Evolutionary conservation across 2,797 vertebrate genomes (phyloP).

Genomic region (Sebastes kiyomatsui): DNA sequence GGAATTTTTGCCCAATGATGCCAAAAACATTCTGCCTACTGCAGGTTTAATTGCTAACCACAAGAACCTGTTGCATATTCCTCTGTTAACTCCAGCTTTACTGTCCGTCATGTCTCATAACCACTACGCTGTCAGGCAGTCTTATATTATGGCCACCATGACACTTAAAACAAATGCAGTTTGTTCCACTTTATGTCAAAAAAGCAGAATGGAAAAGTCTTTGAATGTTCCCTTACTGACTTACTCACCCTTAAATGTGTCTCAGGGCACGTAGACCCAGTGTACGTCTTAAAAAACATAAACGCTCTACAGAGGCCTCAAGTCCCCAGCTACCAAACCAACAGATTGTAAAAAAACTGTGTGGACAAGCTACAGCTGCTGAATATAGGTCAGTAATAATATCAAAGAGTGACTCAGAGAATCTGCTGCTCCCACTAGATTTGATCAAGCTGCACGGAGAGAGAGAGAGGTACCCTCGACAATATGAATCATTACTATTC

Average conservation of each 20-base stretch:
- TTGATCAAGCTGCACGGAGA: slow-evolving; percentile 16
- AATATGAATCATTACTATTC: slow-evolving; percentile 1
- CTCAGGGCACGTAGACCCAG: slow-evolving; percentile 49
- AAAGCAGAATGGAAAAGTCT: slow-evolving; percentile 6
- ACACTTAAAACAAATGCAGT: neutral
- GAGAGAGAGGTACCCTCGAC: neutral
- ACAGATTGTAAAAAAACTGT: slow-evolving; percentile 20
- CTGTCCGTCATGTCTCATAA: neutral
- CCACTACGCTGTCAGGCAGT: neutral
- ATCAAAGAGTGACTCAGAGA: slow-evolving; percentile 55
- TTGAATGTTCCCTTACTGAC: slow-evolving; percentile 22
- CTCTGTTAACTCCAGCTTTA: neutral
- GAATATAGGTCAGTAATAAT: slow-evolving; percentile 69
- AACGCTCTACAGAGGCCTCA: slow-evolving; percentile 37
- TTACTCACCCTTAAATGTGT: slow-evolving; percentile 35
- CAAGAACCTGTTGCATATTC: neutral
- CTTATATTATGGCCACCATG: neutral
- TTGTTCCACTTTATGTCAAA: neutral
- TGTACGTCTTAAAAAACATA: slow-evolving; percentile 35
- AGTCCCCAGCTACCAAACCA: slow-evolving; percentile 47
- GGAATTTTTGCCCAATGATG: no score
- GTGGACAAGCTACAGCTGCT: slow-evolving; percentile 57
- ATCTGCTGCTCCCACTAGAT: slow-evolving; percentile 42
- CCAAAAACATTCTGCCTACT: no score
- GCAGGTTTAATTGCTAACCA: neutral